Evolutionary conservation across 2,888 invertebrate genomes (phyloP).

Genomic region (Ormyrus labotus): DNA sequence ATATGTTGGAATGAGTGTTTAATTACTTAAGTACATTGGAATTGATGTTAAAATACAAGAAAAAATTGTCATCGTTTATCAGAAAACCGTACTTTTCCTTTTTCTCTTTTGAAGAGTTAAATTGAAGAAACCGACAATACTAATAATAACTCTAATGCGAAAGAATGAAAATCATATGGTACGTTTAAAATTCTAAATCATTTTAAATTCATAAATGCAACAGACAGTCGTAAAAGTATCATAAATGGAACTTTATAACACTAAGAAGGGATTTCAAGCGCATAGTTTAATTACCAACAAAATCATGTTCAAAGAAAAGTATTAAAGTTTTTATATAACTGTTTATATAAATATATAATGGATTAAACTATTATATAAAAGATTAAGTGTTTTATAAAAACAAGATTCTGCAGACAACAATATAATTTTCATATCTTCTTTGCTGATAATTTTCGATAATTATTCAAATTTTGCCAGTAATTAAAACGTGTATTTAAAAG

Average conservation of each 20-base stretch:
- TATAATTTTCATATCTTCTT: not conserved
- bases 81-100: slow-evolving; percentile 6
- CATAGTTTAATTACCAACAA: slow-evolving; percentile 20
- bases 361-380: too few relatives aligned
- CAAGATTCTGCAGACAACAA: too few relatives aligned
- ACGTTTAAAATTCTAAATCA: slow-evolving; percentile 32
- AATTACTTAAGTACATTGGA: slow-evolving; percentile 51
- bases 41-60: slow-evolving; percentile 37
- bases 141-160: slow-evolving; percentile 33
- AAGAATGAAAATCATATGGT: slow-evolving; percentile 36
- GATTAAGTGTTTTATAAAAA: too few relatives aligned
- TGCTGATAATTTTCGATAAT: slow-evolving; percentile 30
- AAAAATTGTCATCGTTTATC: slow-evolving; percentile 18
- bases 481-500: slow-evolving; percentile 31
- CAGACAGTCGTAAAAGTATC: slow-evolving; percentile 49
- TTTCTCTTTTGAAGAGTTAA: slow-evolving; percentile 6
- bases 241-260: slow-evolving; percentile 44
- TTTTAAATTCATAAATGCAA: slow-evolving; percentile 53
- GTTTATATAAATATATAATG: too few relatives aligned
- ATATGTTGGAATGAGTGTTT: slow-evolving; percentile 30
- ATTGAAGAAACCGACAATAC: slow-evolving; percentile 9
- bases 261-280: not conserved
- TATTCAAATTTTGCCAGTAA: slow-evolving; percentile 23
- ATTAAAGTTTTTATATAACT: slow-evolving; percentile 12
- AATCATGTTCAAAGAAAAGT: slow-evolving; percentile 29